phyloP scores from a whole-genome alignment of 2,113 vertebrate species.

The Isichthys henryi region DNA sequence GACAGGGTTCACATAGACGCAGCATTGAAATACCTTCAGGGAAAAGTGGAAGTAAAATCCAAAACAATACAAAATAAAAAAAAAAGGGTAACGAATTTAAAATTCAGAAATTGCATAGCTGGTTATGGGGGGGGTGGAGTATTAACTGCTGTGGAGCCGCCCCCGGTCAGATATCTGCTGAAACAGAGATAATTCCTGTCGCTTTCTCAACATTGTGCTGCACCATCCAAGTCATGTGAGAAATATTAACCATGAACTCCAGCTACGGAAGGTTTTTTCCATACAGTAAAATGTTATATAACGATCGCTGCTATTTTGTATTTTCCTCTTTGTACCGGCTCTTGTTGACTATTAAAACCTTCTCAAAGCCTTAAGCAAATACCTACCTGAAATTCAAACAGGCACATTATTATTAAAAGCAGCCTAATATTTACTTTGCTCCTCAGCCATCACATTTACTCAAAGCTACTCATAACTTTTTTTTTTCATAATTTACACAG shows the following conservation, averaged over 20 bases:
- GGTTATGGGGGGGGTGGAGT: not conserved
- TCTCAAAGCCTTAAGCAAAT: not conserved
- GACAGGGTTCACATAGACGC: not conserved
- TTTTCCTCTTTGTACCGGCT: not conserved
- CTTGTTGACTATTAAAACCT: not conserved
- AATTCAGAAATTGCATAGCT: not conserved
- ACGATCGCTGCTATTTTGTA: not conserved
- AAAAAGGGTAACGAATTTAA: not conserved
- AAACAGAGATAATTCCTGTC: not conserved
- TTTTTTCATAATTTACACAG: not conserved
- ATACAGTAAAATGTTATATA: not conserved
- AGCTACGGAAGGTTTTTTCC: not conserved
- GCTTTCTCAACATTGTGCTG: not conserved
- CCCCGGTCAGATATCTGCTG: not conserved
- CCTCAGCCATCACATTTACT: not conserved
- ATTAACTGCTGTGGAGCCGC: not conserved
- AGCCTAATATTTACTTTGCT: not conserved
- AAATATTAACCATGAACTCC: not conserved
- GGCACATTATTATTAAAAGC: not conserved
- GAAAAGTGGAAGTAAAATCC: not conserved
- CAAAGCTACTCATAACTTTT: not conserved
- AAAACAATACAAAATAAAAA: not conserved
- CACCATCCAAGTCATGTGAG: not conserved
- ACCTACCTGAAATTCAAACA: not conserved
- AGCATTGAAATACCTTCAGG: not conserved